Percentiles rank a stretch among this genome's conserved stretches.
These are phyloP conservation scores for Trogon surrucura DNA, from an alignment of 2,113 vertebrate genomes.

Conservation along the genomic window DNA sequence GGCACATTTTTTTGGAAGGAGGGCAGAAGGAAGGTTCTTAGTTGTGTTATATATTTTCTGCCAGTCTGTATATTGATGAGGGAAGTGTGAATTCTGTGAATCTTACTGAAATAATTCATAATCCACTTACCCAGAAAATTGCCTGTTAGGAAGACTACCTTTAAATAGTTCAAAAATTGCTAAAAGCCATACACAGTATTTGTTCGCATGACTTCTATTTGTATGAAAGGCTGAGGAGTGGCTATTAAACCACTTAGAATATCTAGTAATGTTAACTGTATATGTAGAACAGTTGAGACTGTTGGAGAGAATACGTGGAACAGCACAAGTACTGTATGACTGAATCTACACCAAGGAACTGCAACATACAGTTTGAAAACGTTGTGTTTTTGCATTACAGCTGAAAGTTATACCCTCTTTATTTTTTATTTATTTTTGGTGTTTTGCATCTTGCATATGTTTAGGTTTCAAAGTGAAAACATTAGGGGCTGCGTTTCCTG, in stretches of 20 bases:
- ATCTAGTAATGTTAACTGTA: not conserved
- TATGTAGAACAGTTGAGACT: not conserved
- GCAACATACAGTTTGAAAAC: not conserved
- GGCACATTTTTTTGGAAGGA: not conserved
- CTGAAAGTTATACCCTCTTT: not conserved
- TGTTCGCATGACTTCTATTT: not conserved
- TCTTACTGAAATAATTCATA: not conserved
- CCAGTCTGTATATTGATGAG: not conserved
- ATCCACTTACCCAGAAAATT: not conserved
- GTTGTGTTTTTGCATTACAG: not conserved
- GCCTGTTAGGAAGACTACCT: not conserved
- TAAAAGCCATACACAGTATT: not conserved
- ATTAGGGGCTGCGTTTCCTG: not conserved
- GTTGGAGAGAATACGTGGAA: not conserved
- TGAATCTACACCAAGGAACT: not conserved
- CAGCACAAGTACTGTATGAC: rapidly evolving
- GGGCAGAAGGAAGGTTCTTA: not conserved
- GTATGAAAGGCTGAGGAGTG: not conserved
- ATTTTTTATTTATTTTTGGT: not conserved
- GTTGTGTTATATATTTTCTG: not conserved
- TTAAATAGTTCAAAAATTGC: not conserved
- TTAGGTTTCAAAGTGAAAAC: not conserved
- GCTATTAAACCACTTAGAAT: not conserved
- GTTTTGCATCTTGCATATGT: not conserved
- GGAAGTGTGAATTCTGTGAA: not conserved